phyloP scores from a whole-genome alignment of 2,113 vertebrate species.

The Nannobrachium achirus region DNA sequence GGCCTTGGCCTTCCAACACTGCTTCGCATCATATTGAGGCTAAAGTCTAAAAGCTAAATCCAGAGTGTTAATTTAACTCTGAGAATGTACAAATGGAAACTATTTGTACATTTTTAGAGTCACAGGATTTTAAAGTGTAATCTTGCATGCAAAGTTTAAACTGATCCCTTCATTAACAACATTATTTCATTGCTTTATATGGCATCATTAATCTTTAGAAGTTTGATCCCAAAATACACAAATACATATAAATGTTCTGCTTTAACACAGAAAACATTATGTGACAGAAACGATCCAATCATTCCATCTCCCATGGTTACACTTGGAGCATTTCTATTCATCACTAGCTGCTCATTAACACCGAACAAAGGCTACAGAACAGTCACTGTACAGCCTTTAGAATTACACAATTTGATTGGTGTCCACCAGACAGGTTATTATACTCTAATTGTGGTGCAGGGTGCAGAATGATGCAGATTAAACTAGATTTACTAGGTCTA shows the following conservation, averaged over 20 bases:
- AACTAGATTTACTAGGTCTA: too few species aligned
- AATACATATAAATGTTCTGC: neutral
- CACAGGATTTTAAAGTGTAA: too few species aligned
- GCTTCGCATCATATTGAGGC: neutral
- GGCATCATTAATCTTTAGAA: neutral
- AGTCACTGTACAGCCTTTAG: constrained; percentile 21
- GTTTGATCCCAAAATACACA: neutral
- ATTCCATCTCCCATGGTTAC: constrained; percentile 13
- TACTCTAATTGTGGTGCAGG: too few species aligned
- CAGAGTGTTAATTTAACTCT: too few species aligned
- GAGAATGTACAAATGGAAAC: too few species aligned
- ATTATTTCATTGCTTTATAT: neutral
- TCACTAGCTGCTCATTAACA: constrained; percentile 46
- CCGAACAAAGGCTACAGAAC: constrained; percentile 47
- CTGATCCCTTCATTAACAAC: too few species aligned
- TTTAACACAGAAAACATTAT: neutral
- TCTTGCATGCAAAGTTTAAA: too few species aligned
- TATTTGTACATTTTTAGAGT: too few species aligned
- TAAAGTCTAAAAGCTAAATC: neutral
- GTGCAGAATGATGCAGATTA: too few species aligned
- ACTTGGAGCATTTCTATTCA: constrained; percentile 16
- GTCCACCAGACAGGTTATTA: too few species aligned
- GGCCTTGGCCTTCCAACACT: too few species aligned
- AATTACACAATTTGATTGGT: constrained; percentile 4
- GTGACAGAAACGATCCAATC: constrained; percentile 3